Conservation (phyloP, 2,888 invertebrate genomes). For the Synergus umbraculus region DNA sequence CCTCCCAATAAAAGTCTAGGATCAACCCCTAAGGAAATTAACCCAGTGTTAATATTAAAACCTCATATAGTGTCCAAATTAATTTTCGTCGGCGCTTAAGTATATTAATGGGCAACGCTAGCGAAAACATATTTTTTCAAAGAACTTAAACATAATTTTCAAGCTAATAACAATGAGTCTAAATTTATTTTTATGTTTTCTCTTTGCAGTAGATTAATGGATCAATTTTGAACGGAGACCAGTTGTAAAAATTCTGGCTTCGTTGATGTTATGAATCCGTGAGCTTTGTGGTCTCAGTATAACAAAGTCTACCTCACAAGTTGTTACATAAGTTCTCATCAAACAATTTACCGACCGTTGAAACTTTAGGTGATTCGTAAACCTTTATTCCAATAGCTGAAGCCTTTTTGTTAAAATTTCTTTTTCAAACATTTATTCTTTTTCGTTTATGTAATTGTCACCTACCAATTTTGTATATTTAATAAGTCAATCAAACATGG, state of each 20-base stretch:
- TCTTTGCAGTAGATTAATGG: background rate
- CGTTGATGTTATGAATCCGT: background rate
- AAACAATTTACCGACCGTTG: conserved; percentile 50
- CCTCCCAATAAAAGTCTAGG: conserved; percentile 73
- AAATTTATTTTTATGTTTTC: background rate
- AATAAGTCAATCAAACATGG: too few species aligned
- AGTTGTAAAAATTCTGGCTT: background rate
- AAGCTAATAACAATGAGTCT: too few species aligned
- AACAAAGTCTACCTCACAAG: background rate
- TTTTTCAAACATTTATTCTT: background rate
- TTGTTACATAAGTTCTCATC: conserved; percentile 45
- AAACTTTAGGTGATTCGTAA: conserved; percentile 54
- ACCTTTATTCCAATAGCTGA: conserved; percentile 44
- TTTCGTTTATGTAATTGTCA: too few species aligned
- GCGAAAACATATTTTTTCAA: background rate
- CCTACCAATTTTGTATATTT: too few species aligned
- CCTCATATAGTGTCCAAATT: background rate
- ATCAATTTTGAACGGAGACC: background rate
- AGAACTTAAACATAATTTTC: background rate
- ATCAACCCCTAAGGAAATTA: conserved; percentile 66
- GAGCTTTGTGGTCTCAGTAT: conserved; percentile 6
- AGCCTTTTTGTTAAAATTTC: conserved; percentile 46
- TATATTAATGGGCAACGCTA: background rate
- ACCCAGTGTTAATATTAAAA: background rate
- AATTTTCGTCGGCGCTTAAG: background rate